Base-by-base conservation (phyloP, 1,140 invertebrate genomes). In the Dreissena polymorpha region DNA sequence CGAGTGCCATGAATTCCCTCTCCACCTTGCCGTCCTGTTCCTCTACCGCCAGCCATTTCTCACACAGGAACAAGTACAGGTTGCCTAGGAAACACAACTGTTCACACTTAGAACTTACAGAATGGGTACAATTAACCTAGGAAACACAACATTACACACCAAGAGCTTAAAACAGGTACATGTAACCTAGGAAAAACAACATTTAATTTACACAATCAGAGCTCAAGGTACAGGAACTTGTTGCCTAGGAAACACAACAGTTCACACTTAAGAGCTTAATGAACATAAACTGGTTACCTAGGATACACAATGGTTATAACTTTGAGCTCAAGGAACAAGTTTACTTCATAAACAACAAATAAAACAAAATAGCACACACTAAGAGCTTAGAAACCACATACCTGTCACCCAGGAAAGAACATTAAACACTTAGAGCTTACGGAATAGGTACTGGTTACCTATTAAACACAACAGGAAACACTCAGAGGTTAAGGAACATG, bases 11-110 rank as follows among this genome's bases (percentile, higher is more conserved):
- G 75, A 93, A 88, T 75, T 93, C 91, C 63, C 92, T 80, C 77
- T 93, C 93, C n/a, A 93, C 92, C 78, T 91, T 92, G n/a, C 92
- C 93, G 88, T 93, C 93, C 51, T 90, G 89, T 77, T 92, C 91
- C 70, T 93, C 91, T 5, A 93, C 93, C 25, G 91, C 92, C 27
- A 93, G 88, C 93, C 93, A 93, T 72, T 89, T 90, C 82, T 93
- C 91, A 85, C 91, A 93, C 16, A 92, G 85, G 83, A 93, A 93
- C 82, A 91, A 92, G 72, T 89, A 92, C 12, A 83, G 87, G 21
- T 89, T 82, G 16, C 90, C 91, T 90, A 68, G 3, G 73, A 82
- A 53, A 39, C 39, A 39, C 8, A 39, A 69, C 21, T 5, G 39
- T 39, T 5, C 39, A 39, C 39, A 39, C 39, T 39, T 39, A 39